These are phyloP conservation scores for Magallana nippona DNA, from an alignment of 2,888 invertebrate species.

Conservation along the genomic window DNA sequence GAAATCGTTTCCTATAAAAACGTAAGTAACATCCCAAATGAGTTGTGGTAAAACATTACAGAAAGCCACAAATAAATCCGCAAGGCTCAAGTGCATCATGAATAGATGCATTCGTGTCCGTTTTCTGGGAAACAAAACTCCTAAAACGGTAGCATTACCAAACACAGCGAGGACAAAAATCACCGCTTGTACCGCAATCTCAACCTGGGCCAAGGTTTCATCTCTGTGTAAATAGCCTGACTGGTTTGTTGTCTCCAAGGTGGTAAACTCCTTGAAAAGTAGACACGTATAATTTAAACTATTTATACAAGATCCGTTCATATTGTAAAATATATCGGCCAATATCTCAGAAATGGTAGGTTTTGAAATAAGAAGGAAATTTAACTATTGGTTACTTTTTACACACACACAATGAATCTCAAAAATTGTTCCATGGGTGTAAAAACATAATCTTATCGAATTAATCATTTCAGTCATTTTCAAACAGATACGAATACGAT, in stretches of 20 bases:
- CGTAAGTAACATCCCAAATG: constrained; percentile 72
- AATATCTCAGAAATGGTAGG: not conserved
- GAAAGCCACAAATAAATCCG: constrained; percentile 86
- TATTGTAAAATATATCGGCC: not conserved
- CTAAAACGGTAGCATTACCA: constrained; percentile 73
- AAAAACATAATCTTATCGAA: no score
- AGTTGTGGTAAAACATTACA: constrained; percentile 84
- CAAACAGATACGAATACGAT: no score
- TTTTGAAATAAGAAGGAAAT: not conserved
- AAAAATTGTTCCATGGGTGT: no score
- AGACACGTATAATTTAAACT: not conserved
- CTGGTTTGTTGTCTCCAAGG: not conserved
- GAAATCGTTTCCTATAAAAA: constrained; percentile 73
- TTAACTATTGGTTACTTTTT: not conserved
- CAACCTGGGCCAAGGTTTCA: constrained; percentile 83
- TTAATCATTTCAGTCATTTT: no score
- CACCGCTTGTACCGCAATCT: constrained; percentile 66
- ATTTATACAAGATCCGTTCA: not conserved
- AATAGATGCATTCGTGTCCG: constrained; percentile 86
- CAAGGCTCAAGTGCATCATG: constrained; percentile 86
- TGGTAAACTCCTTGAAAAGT: not conserved
- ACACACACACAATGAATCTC: no score
- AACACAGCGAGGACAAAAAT: constrained; percentile 69
- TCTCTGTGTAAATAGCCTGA: constrained; percentile 38
- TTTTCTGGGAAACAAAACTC: constrained; percentile 67